Evolutionary conservation across 1,140 invertebrate genomes (phyloP).

Genomic region (Formica selysi): DNA sequence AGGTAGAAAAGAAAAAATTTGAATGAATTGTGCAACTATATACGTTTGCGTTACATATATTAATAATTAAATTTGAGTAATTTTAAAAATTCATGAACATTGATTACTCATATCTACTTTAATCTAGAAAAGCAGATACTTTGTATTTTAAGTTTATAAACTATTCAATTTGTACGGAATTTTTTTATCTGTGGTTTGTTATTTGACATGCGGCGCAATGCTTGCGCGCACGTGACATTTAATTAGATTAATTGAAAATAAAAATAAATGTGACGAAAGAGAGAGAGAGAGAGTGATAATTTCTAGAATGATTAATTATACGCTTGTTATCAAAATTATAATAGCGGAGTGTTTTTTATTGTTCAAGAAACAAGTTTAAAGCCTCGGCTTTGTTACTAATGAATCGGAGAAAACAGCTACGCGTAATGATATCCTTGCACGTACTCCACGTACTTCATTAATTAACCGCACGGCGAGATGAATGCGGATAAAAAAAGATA

Average conservation of each 20-base stretch:
- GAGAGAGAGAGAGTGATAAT: background rate
- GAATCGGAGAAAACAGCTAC: constrained; percentile 8
- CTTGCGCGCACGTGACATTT: background rate
- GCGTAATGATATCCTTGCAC: background rate
- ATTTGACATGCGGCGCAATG: background rate
- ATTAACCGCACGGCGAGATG: constrained; percentile 17
- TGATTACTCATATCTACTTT: background rate
- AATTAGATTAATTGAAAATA: constrained; percentile 27
- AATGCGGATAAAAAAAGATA: constrained; percentile 15
- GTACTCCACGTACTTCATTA: constrained; percentile 9
- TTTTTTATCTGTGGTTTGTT: background rate
- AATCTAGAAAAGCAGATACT: background rate
- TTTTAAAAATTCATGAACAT: background rate
- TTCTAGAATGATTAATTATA: constrained; percentile 48
- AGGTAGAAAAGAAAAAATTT: background rate
- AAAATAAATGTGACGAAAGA: background rate
- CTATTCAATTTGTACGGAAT: background rate
- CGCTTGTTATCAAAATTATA: constrained; percentile 37
- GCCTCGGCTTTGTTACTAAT: constrained; percentile 33
- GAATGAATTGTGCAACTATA: background rate
- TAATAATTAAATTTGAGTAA: background rate
- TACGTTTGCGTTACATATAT: background rate
- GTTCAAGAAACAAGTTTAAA: constrained; percentile 45
- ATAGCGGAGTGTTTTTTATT: constrained; percentile 18
- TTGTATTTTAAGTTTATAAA: background rate